Evolutionary conservation across 2,888 invertebrate species (phyloP).

Genomic region (Cephus pulcher): DNA sequence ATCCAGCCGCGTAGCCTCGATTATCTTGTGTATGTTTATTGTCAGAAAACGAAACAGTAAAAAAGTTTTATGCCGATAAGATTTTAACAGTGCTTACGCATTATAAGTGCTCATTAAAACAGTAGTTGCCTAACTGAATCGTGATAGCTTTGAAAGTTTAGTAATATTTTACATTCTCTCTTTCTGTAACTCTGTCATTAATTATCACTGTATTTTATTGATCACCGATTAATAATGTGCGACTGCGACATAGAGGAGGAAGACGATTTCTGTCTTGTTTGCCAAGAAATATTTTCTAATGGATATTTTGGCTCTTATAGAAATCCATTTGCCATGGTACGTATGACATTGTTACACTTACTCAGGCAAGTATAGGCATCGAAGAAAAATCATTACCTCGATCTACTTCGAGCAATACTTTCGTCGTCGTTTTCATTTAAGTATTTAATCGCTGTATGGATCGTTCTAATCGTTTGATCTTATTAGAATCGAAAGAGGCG

Average conservation of each 20-base stretch:
- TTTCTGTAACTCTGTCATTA: background rate
- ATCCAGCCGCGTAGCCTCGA: background rate
- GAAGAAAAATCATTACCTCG: background rate
- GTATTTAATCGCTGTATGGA: background rate
- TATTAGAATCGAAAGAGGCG: background rate
- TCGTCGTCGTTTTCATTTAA: background rate
- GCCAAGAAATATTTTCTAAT: constrained; percentile 21
- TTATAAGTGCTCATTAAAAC: background rate
- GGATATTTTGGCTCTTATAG: constrained; percentile 27
- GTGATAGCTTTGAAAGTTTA: background rate
- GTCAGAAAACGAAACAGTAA: background rate
- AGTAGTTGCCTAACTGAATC: background rate
- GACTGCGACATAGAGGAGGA: background rate
- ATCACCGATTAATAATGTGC: background rate
- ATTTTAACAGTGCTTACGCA: background rate
- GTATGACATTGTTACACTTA: background rate
- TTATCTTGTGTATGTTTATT: background rate
- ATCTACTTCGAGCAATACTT: background rate
- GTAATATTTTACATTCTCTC: background rate
- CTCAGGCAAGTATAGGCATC: background rate
- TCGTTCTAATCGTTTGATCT: background rate
- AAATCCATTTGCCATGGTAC: background rate
- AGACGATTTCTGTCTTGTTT: background rate
- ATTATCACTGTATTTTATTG: background rate
- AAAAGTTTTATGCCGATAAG: background rate